phyloP scores from a whole-genome alignment of 2,113 vertebrate species.

The Chroicocephalus ridibundus region DNA sequence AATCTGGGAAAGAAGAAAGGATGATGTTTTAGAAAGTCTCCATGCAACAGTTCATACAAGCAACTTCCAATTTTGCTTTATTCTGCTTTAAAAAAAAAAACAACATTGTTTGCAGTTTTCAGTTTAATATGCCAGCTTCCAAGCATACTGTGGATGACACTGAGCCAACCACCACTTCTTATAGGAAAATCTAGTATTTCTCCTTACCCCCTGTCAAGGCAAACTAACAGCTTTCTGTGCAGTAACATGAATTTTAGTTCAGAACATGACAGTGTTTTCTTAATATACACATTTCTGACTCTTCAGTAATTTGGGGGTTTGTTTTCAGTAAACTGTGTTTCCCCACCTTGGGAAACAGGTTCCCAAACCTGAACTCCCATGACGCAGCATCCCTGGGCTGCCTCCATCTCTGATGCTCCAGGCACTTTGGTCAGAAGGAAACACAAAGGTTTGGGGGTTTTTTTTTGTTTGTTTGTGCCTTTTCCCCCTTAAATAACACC shows the following conservation, averaged over 20 bases:
- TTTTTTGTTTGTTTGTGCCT: background rate
- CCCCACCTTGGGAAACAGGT: background rate
- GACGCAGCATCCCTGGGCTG: background rate
- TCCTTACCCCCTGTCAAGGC: background rate
- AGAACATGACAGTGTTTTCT: background rate
- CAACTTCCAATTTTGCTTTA: background rate
- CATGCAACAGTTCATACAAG: background rate
- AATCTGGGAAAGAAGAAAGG: background rate
- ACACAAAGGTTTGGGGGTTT: background rate
- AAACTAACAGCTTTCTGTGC: background rate
- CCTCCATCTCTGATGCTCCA: background rate
- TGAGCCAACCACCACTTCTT: background rate
- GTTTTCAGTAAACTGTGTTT: background rate
- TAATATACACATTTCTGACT: background rate
- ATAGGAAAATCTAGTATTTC: background rate
- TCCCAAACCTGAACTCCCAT: background rate
- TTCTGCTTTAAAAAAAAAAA: background rate
- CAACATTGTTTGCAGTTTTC: background rate
- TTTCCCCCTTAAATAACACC: background rate
- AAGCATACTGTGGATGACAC: background rate
- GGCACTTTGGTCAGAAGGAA: background rate
- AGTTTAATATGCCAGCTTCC: background rate
- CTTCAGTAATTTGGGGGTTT: background rate
- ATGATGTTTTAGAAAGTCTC: background rate
- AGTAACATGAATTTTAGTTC: background rate